Evolutionary conservation across 2,113 vertebrate species (phyloP).

Genomic region (Symphodus melops): DNA sequence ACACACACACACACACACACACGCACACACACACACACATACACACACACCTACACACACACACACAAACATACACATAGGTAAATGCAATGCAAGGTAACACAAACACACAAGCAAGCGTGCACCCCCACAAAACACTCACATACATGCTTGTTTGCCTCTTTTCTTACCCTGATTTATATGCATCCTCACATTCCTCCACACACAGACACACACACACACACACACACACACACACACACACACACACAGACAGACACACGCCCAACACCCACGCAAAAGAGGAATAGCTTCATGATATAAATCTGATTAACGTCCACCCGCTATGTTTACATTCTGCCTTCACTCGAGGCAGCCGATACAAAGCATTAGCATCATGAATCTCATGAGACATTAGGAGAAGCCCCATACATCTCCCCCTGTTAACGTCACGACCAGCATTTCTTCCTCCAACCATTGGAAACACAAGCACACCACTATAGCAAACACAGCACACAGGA

Average conservation of each 20-base stretch:
- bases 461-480: not conserved
- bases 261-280: slow-evolving; percentile 19
- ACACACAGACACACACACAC: slow-evolving; percentile 6
- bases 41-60: slow-evolving; percentile 13
- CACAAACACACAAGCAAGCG: no score
- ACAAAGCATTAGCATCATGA: slow-evolving; percentile 43
- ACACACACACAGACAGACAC: slow-evolving; percentile 8
- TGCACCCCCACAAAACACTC: no score
- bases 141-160: slow-evolving; percentile 1
- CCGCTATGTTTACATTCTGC: slow-evolving; percentile 59
- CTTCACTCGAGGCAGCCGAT: slow-evolving; percentile 35
- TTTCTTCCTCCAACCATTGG: slow-evolving; percentile 22
- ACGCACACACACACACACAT: slow-evolving; percentile 11
- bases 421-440: slow-evolving; percentile 29
- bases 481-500: slow-evolving; percentile 43
- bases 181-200: slow-evolving; percentile 59
- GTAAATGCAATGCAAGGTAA: no score
- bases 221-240: not conserved
- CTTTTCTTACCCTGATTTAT: slow-evolving; percentile 43
- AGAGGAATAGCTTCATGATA: slow-evolving; percentile 37
- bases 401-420: slow-evolving; percentile 43
- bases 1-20: slow-evolving; percentile 4
- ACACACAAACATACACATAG: slow-evolving; percentile 5
- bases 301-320: slow-evolving; percentile 68
- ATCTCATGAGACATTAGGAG: slow-evolving; percentile 53